Evolutionary conservation across 2,888 invertebrate genomes (phyloP).

Genomic region (Drosophila algonquin): DNA sequence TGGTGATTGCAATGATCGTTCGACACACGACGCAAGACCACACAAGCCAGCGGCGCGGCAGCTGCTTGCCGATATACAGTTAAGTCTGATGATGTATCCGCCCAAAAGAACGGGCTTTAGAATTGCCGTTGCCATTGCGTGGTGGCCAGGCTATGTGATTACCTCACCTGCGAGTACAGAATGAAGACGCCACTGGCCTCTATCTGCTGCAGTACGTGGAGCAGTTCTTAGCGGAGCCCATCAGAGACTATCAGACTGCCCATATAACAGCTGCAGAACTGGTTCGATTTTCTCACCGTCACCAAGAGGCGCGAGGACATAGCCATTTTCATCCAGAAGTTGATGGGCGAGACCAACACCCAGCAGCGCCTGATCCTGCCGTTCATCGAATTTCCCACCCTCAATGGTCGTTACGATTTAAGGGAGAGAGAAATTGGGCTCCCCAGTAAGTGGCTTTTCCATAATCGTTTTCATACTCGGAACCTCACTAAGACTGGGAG

Average conservation of each 20-base stretch:
- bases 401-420: slow-evolving; percentile 85
- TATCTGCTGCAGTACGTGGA: slow-evolving; percentile 98
- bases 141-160: slow-evolving; percentile 95
- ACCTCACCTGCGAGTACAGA: slow-evolving; percentile 93
- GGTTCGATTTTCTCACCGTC: slow-evolving; percentile 94
- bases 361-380: slow-evolving; percentile 86
- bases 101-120: slow-evolving; percentile 91
- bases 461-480: too few relatives aligned
- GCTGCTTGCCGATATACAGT: slow-evolving; percentile 84
- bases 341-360: slow-evolving; percentile 89
- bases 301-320: slow-evolving; percentile 94
- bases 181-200: slow-evolving; percentile 91
- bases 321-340: slow-evolving; percentile 89
- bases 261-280: slow-evolving; percentile 91
- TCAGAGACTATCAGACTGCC: slow-evolving; percentile 92
- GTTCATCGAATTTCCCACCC: slow-evolving; percentile 90
- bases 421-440: too few relatives aligned
- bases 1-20: slow-evolving; percentile 86
- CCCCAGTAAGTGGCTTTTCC: too few relatives aligned
- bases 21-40: slow-evolving; percentile 51
- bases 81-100: slow-evolving; percentile 91
- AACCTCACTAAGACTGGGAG: too few relatives aligned
- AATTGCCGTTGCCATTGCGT: too few relatives aligned
- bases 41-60: slow-evolving; percentile 84
- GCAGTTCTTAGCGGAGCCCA: slow-evolving; percentile 95